These are phyloP conservation scores for Clytia hemisphaerica DNA, from an alignment of 30 jellyfish, hydroid and myxozoan genomes.

Conservation along the genomic window DNA sequence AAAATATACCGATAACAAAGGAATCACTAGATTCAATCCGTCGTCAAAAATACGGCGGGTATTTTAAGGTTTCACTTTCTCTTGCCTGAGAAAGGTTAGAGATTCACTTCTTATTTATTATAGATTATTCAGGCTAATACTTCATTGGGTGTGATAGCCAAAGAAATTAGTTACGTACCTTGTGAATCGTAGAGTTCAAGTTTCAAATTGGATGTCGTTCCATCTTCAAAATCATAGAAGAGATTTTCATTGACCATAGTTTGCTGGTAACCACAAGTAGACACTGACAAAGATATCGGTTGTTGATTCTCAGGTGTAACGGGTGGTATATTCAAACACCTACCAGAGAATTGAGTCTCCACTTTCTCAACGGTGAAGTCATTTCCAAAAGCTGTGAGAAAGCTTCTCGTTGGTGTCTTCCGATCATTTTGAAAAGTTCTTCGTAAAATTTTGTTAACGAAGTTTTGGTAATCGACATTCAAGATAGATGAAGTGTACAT, in stretches of 20 bases:
- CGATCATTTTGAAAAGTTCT: constrained; percentile 47
- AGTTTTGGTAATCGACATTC: constrained; percentile 32
- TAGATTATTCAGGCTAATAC: too few species aligned
- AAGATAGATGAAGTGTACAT: too few species aligned
- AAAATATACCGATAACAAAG: too few species aligned
- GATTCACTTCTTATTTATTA: too few species aligned
- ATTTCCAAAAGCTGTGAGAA: constrained; percentile 54
- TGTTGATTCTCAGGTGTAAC: constrained; percentile 16
- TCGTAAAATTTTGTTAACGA: constrained; percentile 36
- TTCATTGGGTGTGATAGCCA: too few species aligned
- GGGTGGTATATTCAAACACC: constrained; percentile 64
- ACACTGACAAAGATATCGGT: background rate
- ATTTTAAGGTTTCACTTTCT: too few species aligned
- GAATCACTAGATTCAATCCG: too few species aligned
- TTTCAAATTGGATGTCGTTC: constrained; percentile 49
- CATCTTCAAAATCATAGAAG: constrained; percentile 82
- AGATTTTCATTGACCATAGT: constrained; percentile 12
- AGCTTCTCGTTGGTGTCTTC: constrained; percentile 36
- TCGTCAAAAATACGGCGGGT: too few species aligned
- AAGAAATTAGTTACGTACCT: too few species aligned
- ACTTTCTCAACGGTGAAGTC: constrained; percentile 49
- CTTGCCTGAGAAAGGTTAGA: too few species aligned
- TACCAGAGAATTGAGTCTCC: constrained; percentile 44
- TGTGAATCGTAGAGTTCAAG: constrained; percentile 13
- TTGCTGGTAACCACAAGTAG: constrained; percentile 51